phyloP scores from a whole-genome alignment of 2,797 vertebrate genomes.

The Bufotes viridis region DNA sequence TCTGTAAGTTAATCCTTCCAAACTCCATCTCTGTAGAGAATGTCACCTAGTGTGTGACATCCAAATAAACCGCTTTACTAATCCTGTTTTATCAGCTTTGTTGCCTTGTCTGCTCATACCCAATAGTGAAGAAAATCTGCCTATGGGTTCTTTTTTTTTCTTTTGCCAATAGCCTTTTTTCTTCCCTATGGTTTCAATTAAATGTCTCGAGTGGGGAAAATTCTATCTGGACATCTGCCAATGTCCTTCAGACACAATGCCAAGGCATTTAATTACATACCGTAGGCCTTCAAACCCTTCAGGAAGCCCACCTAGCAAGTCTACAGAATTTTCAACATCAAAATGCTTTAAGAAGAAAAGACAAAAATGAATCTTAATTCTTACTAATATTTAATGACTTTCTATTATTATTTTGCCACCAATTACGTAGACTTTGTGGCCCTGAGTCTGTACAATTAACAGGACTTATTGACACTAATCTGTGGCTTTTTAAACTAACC shows the following conservation, averaged over 20 bases:
- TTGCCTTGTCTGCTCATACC: constrained; percentile 82
- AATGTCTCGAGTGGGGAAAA: constrained; percentile 75
- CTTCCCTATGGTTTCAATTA: constrained; percentile 78
- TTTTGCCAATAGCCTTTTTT: constrained; percentile 64
- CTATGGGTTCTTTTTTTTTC: constrained; percentile 74
- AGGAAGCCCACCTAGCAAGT: constrained; percentile 65
- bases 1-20: constrained; percentile 78
- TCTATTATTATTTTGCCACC: constrained; percentile 65
- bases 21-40: constrained; percentile 75
- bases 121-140: constrained; percentile 77
- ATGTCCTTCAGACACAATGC: constrained; percentile 82
- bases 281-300: constrained; percentile 61
- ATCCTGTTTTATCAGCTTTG: constrained; percentile 83
- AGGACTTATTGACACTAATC: constrained; percentile 68
- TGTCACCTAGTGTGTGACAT: constrained; percentile 80
- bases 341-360: constrained; percentile 60
- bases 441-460: constrained; percentile 66
- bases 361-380: constrained; percentile 63
- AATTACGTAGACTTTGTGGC: constrained; percentile 70
- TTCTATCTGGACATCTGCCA: constrained; percentile 77
- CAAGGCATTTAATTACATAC: constrained; percentile 74
- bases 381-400: constrained; percentile 66
- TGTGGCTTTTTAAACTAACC: constrained; percentile 65
- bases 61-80: constrained; percentile 80
- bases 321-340: constrained; percentile 63